Base-by-base conservation (phyloP, 2,113 vertebrate genomes). In the Apeltes quadracus region DNA sequence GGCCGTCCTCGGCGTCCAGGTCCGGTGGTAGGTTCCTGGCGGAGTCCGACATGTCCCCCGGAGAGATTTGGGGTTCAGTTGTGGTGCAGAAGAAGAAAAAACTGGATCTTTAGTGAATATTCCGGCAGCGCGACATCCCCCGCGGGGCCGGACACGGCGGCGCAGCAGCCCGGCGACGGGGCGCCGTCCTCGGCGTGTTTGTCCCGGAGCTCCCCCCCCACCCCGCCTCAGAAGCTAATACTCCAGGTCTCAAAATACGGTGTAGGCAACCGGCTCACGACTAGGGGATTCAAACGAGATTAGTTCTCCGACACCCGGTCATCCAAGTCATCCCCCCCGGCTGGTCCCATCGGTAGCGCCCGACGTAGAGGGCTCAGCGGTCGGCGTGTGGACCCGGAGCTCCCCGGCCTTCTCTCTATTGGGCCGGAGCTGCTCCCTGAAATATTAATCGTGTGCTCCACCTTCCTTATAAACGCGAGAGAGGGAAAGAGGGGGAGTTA, bases 41-140 rank as follows among this genome's bases (percentile, higher is more conserved):
- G 54, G 88, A 75, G 44, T 93, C 92, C 25, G 91, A 91, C 93
- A 94, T 94, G 70, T 58, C n/a, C 29, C 51, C 44, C 39, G 54
- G 5, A 41, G 2, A 12, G 61, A 53, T 12, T 1, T 3, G 3
- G 4, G 2, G 5, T 46, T 43, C 3, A 20, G 44, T 6, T 11
- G 41, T 4, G 53, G 1, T 22, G 25, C n/a, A 7, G 68, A 59
- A 23, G 5, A 50, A 50, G 3, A 50, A 22, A 38, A 39, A 12
- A 43, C 51, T 0, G 54, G 34, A 22, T 44, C 25, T 66, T 8
- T 75, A 74, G 3, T 18, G 29, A 41, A 43, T 15, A 1, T 61
- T 22, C 72, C 59, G 7, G 32, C 1, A 43, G 16, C 1, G 58
- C 46, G 16, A 20, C 84, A 84, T 80, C 59, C 43, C 78, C 48